A percentile compares a stretch with the other conserved stretches of the same genome.
phyloP scores from a whole-genome alignment of 2,888 invertebrate genomes.

The Aphidoletes aphidimyza region DNA sequence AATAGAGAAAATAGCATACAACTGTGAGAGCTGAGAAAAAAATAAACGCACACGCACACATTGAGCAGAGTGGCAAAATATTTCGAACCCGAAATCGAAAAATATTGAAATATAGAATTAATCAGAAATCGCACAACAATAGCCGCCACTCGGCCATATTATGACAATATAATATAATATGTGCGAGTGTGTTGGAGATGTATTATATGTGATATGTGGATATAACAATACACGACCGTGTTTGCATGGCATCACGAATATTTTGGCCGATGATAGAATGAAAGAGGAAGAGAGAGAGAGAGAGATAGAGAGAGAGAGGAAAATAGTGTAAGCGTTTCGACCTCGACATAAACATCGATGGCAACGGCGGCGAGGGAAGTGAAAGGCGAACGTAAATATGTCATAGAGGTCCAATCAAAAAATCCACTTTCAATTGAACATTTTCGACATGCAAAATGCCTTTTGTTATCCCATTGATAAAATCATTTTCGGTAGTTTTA shows the following conservation, averaged over 20 bases:
- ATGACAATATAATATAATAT: constrained; percentile 10
- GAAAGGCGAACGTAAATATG: background rate
- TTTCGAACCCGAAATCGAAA: no score
- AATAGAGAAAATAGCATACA: no score
- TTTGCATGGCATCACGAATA: background rate
- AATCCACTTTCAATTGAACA: constrained; percentile 39
- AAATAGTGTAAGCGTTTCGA: no score
- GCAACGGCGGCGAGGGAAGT: no score
- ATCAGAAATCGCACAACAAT: constrained; percentile 41
- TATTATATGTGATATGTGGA: constrained; percentile 27
- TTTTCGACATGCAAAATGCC: constrained; percentile 43
- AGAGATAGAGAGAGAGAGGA: no score
- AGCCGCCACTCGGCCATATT: constrained; percentile 13
- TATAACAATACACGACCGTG: background rate
- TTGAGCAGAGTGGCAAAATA: no score
- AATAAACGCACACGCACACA: background rate
- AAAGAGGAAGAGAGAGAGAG: no score
- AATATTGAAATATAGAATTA: constrained; percentile 40
- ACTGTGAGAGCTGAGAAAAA: background rate
- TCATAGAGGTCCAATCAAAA: constrained; percentile 28
- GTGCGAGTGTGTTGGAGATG: no score
- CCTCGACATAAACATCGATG: no score
- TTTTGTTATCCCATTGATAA: constrained; percentile 38
- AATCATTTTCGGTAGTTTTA: constrained; percentile 4
- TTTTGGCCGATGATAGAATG: background rate